Base-by-base conservation (phyloP, 2,797 vertebrate species). In the Liasis olivaceus region DNA sequence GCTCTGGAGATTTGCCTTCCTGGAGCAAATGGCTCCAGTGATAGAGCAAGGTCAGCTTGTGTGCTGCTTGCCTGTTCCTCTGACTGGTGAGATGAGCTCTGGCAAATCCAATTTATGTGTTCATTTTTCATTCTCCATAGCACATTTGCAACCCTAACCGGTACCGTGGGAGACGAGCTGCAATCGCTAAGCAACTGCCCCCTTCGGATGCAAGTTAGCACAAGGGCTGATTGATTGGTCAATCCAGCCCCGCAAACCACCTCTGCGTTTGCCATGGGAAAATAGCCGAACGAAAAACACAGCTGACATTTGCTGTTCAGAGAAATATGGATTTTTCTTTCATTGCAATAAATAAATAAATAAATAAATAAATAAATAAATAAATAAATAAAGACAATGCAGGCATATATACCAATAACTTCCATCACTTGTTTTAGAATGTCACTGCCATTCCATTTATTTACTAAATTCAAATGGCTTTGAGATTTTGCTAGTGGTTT, bases 91-190 rank as follows among this genome's bases (percentile, higher is more conserved):
- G 47, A 64, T 17, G 31, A 95, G 62, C 42, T 58, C 93, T 96
- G 93, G 94, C 93, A 97, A 95, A 92, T 96, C 77, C 94, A 95
- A 95, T 97, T 96, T 95, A 87, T 94, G 94, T 94, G 88, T 95
- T 94, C 94, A 95, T 96, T 96, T 96, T 95, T 97, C 95, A 95
- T 95, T 96, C 93, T 94, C 95, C 94, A 89, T 3, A 3, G 85
- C 31, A 59, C 47, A 22, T 95, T 93, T 95, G 95, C 96, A 97
- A 94, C 0, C 11, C 90, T 97, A 95, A 95, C 85, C 90, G 77
- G 54, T 93, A 89, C 90, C 93, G 56, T 0, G 66, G 95, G 95
- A 96, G 96, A 96, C 58, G 89, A 96, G 91, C 87, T 92, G 72
- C 89, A 62, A 60, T 92, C 60, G 92, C 59, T 36, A 89, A 94